Evolutionary conservation across 2,888 invertebrate species (phyloP), one percentile per base, ranked within the genome.

Genomic region (Drosophila affinis): DNA sequence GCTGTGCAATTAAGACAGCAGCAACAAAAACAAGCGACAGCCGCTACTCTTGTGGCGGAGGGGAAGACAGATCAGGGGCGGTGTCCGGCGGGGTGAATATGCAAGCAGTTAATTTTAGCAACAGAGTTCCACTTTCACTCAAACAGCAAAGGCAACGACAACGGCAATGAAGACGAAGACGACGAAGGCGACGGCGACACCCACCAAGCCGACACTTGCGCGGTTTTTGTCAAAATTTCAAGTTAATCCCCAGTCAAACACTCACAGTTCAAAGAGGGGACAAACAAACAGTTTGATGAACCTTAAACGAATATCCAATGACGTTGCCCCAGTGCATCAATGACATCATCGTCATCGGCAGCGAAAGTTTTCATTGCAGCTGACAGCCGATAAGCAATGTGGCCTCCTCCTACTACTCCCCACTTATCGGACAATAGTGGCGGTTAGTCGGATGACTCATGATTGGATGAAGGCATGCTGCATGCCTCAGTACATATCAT

Each of bases 41-140:
- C 62, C 54, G 56, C 46, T 61, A 63, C 39, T n/a, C 39, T 29
- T 32, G 32, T 27, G 51, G 34, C 14, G 18, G 17, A 18, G 55
- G 17, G 29, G 18, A 10, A 14, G 39, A 39, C 10, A 45, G 29
- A 29, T 24, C n/a, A 7, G 17, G 14, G 47, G 27, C 9, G 48
- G 21, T 45, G 46, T 52, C 57, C 44, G 56, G 46, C 18, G 61
- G 47, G 49, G 68, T 62, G 70, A 70, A 61, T 57, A 73, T 75
- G 76, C 78, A 79, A 75, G 73, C 32, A 75, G 78, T 89, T 90
- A 90, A 89, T 86, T 89, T 90, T 89, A 89, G 90, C 87, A 87
- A 71, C 84, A 78, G 86, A 89, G 89, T 90, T 89, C 89, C 89
- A 89, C 89, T 89, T 89, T 89, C 89, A 89, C 89, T 89, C 76